These are phyloP conservation scores for Dynastes hyllus DNA, from an alignment of 2,888 invertebrate genomes.

Conservation along the genomic window DNA sequence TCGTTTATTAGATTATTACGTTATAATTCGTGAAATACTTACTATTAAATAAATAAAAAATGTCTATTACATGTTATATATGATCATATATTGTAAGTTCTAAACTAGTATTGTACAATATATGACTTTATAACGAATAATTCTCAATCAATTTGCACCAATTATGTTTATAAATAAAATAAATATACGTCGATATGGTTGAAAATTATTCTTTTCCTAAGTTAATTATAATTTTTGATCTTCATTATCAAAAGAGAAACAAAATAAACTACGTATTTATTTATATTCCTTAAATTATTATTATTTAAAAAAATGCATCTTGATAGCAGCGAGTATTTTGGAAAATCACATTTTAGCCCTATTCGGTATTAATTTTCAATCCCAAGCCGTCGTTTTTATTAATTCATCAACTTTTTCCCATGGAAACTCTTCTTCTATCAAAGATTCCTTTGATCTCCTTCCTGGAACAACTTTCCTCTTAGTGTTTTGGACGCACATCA, in stretches of 20 bases:
- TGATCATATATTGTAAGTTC: too few species aligned
- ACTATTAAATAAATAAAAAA: constrained; percentile 6
- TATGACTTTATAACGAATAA: constrained; percentile 18
- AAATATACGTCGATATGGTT: constrained; percentile 33
- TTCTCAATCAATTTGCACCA: constrained; percentile 31
- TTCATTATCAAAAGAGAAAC: background rate
- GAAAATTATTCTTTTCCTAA: constrained; percentile 28
- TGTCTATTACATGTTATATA: constrained; percentile 2
- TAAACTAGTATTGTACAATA: background rate
- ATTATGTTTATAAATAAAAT: constrained; percentile 21
- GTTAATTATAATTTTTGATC: too few species aligned
- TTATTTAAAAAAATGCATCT: constrained; percentile 23
- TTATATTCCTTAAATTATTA: constrained; percentile 28
- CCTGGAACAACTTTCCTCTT: constrained; percentile 68
- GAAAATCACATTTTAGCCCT: constrained; percentile 50
- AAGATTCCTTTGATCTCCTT: constrained; percentile 70
- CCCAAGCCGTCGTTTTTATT: constrained; percentile 81
- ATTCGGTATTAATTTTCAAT: constrained; percentile 62
- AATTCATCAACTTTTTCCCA: constrained; percentile 86
- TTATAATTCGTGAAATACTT: constrained; percentile 1
- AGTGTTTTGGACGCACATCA: constrained; percentile 86
- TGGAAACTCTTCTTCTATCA: constrained; percentile 79
- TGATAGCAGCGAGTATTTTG: constrained; percentile 22
- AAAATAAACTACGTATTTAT: constrained; percentile 12
- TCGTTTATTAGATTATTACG: constrained; percentile 27